These are phyloP conservation scores for Augiades crinisus DNA, from an alignment of 2,888 invertebrate species.

Conservation along the genomic window DNA sequence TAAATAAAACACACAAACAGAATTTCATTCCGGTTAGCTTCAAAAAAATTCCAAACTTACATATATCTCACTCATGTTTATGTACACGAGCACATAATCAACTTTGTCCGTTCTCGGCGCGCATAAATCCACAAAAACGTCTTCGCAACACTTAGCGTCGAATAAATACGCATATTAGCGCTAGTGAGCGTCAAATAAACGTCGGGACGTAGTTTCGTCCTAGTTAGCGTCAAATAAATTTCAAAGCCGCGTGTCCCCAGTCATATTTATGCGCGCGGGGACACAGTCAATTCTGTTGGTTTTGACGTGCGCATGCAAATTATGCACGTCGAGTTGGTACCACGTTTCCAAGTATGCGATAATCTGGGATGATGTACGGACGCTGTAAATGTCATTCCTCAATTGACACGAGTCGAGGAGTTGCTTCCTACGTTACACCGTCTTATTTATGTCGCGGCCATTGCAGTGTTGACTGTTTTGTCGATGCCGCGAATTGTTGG, in stretches of 20 bases:
- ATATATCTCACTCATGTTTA: background rate
- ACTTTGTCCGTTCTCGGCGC: too few species aligned
- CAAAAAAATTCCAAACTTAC: background rate
- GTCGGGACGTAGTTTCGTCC: slow-evolving; percentile 5
- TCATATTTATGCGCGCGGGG: slow-evolving; percentile 3
- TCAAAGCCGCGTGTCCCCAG: background rate
- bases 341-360: background rate
- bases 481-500: too few species aligned
- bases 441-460: too few species aligned
- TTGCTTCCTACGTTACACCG: too few species aligned
- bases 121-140: too few species aligned
- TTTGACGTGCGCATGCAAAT: slow-evolving; percentile 4
- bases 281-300: background rate
- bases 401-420: background rate
- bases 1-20: background rate
- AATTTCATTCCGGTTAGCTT: background rate
- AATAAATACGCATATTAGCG: background rate
- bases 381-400: slow-evolving; percentile 7
- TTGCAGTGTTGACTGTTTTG: too few species aligned
- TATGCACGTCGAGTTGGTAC: background rate
- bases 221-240: slow-evolving; percentile 9
- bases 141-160: background rate
- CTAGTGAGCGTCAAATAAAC: background rate
- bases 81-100: too few species aligned
- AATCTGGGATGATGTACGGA: slow-evolving; percentile 1